Conservation (phyloP, 2,888 invertebrate genomes). For the Ectropis crepuscularia region DNA sequence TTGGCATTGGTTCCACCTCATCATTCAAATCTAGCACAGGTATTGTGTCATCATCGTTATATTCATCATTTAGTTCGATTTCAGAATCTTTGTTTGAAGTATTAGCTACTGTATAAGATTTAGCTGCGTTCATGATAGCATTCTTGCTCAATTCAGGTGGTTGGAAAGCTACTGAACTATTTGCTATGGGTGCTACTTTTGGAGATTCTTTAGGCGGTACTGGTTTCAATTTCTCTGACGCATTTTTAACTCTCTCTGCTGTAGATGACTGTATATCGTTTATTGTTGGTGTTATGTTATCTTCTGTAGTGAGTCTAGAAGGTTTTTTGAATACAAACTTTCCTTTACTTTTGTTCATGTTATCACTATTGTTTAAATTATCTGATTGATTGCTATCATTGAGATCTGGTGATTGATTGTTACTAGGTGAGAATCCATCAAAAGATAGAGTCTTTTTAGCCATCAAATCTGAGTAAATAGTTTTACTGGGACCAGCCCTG, state of each 20-base stretch:
- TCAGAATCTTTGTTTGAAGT: conserved; percentile 53
- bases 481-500: conserved; percentile 54
- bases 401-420: conserved; percentile 48
- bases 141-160: conserved; percentile 64
- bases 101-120: conserved; percentile 56
- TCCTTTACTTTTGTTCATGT: conserved; percentile 62
- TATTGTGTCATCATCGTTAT: conserved; percentile 55
- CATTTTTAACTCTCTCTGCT: conserved; percentile 67
- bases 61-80: conserved; percentile 44
- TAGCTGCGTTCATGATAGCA: conserved; percentile 54
- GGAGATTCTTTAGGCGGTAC: conserved; percentile 52
- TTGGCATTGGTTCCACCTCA: conserved; percentile 42
- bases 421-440: conserved; percentile 59
- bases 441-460: conserved; percentile 64
- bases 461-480: conserved; percentile 58
- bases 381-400: conserved; percentile 55
- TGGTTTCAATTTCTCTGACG: conserved; percentile 69
- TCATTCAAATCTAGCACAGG: conserved; percentile 61
- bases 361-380: conserved; percentile 50
- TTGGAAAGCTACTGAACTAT: conserved; percentile 76
- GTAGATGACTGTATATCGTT: conserved; percentile 67
- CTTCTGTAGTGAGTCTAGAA: conserved; percentile 58
- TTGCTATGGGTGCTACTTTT: conserved; percentile 55
- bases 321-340: conserved; percentile 78
- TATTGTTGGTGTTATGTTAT: conserved; percentile 52